Base-by-base conservation (phyloP, 2,113 vertebrate species). In the Platycercus adscitus region DNA sequence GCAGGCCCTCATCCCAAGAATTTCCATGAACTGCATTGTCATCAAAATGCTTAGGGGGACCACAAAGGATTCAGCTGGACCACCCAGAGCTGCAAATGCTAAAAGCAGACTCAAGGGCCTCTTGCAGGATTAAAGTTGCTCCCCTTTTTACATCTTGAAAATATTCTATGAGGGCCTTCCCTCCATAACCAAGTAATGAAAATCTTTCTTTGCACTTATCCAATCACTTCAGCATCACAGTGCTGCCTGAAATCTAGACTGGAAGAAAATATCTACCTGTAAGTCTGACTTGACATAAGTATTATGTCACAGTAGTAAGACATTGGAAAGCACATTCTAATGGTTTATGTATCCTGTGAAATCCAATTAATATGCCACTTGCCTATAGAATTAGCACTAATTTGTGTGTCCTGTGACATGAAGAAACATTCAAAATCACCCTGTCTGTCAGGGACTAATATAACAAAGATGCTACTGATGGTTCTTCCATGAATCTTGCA, bases 61-160 rank as follows among this genome's bases (percentile, higher is more conserved):
- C 87, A 89, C 88, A 96, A 96, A 95, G 72, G 61, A 95, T 95
- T 81, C 73, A 92, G 53, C 46, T 80, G 58, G 90, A 96, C 96
- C 95, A 97, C 93, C 91, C 87, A 96, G 93, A 92, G 26, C 75
- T 93, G 60, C 60, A 89, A 95, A 81, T 61, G 46, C 66, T 77
- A 71, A 84, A 94, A 93, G 49, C 94, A 95, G 71, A 43, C 73
- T 96, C 82, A 86, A 97, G 92, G 49, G 47, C 49, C 81, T 91
- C 94, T 97, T 89, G 86, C 60, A 84, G 72, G 97, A 97, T 96
- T 97, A 95, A 94, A 96, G 35, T 91, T 93, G 35, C 26, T 91
- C 68, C 53, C 39, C 50, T 44, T 95, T 92, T 64, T 75, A 76
- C 89, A 61, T 95, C 70, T 88, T 89, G 55, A 70, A 97, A 97